Base-by-base conservation (phyloP, 92 coral and sea anemone species). In the Plumapathes pennacea region DNA sequence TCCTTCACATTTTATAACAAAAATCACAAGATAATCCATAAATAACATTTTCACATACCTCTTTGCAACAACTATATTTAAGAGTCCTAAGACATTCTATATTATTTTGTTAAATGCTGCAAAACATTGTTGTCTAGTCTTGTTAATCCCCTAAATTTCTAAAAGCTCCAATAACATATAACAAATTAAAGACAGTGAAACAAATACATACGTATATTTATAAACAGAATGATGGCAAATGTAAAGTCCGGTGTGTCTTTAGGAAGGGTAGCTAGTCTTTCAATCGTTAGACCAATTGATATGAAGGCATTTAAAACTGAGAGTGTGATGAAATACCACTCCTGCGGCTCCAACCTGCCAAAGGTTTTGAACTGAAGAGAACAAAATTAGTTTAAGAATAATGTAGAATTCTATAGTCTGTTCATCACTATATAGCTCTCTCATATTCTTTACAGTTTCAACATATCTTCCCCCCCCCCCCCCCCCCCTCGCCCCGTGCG, bases 161-260 rank as follows among this genome's bases (percentile, higher is more conserved):
- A n/a, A n/a, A n/a, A n/a, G n/a, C n/a, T n/a, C n/a, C n/a, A n/a
- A n/a, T n/a, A n/a, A n/a, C n/a, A n/a, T n/a, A n/a, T n/a, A n/a
- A 25, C 0, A 44, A 14, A 9, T 14, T 44, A 44, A 44, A 25
- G 19, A 10, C 15, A 10, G 50, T 3, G 1, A 51, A 20, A 41
- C 5, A 3, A 31, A 57, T 33, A 32, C 69, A 2, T 56, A 88
- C 97, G 85, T 78, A 85, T 76, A 64, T 88, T 90, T n/a, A 91
- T 76, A 22, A 91, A 61, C 52, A 91, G 46, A 24, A 91, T 75
- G 44, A 91, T 84, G 18, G 92, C 92, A 89, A 91, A 88, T 9
- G 96, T 76, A 29, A 53, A 88, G 54, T 91, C 96, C 13, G 92
- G 45, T 14, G 36, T 12, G 36, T 69, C 25, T 34, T 56, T n/a